These are phyloP conservation scores for Hirundo rustica DNA, from an alignment of 2,797 vertebrate genomes.

Conservation along the genomic window DNA sequence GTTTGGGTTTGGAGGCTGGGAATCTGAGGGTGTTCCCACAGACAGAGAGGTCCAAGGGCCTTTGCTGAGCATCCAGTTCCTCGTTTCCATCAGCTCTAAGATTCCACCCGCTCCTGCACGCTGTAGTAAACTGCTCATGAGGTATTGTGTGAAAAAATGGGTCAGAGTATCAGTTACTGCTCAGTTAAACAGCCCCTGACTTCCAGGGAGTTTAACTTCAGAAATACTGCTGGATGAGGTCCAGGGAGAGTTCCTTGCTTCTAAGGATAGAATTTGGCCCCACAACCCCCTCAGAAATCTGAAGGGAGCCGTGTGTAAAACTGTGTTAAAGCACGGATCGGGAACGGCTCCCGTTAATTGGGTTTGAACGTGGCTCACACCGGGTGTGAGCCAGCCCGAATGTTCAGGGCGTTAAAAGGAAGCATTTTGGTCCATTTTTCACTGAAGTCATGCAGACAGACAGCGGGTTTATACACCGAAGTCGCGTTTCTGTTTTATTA, in stretches of 20 bases:
- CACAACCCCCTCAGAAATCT: neutral
- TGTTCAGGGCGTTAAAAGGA: neutral
- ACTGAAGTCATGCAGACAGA: neutral
- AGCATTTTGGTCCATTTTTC: neutral
- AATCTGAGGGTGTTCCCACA: rapidly evolving
- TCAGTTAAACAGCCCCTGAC: neutral
- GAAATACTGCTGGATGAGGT: conserved; percentile 39
- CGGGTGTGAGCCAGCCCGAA: neutral
- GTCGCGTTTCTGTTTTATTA: neutral
- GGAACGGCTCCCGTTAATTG: neutral
- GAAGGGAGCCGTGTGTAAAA: neutral
- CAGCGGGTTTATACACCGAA: neutral
- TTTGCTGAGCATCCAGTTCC: neutral
- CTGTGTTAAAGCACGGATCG: neutral
- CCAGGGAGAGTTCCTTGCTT: conserved; percentile 32
- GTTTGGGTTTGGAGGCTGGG: neutral
- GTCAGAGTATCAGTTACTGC: conserved; percentile 17
- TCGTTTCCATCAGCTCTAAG: neutral
- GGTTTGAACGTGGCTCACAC: neutral
- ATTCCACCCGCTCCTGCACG: neutral
- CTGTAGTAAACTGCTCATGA: neutral
- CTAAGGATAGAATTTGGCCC: conserved; percentile 58
- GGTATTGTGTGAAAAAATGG: neutral
- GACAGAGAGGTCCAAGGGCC: neutral
- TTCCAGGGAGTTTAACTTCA: conserved; percentile 34